Evolutionary conservation across 2,113 vertebrate genomes (phyloP).

Genomic region (Hippocampus abdominalis): DNA sequence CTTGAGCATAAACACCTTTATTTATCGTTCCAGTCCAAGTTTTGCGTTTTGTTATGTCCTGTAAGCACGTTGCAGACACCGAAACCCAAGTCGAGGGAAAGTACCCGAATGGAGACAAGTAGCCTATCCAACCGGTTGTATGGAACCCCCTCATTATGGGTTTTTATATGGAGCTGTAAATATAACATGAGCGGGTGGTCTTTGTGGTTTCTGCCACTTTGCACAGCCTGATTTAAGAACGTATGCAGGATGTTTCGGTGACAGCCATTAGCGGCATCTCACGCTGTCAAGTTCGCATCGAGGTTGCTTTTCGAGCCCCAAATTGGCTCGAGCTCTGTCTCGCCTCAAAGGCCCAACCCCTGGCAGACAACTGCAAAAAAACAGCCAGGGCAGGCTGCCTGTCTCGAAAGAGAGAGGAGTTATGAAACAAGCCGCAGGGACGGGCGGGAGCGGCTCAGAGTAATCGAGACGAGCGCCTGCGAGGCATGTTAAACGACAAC

Average conservation of each 20-base stretch:
- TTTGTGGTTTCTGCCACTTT: slow-evolving; percentile 13
- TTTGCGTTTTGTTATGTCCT: background rate
- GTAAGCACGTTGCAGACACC: background rate
- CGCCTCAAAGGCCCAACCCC: slow-evolving; percentile 6
- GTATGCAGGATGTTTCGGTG: background rate
- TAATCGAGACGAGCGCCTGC: slow-evolving; percentile 16
- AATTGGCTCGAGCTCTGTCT: slow-evolving; percentile 9
- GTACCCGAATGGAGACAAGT: background rate
- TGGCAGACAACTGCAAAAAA: slow-evolving; percentile 33
- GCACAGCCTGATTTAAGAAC: slow-evolving; percentile 2
- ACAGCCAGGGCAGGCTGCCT: background rate
- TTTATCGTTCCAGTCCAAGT: slow-evolving; percentile 8
- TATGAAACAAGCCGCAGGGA: slow-evolving; percentile 24
- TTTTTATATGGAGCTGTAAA: slow-evolving; percentile 1
- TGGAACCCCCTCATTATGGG: background rate
- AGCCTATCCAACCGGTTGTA: slow-evolving; percentile 4
- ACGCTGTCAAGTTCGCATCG: slow-evolving; percentile 25
- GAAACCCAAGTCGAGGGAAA: background rate
- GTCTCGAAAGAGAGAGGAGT: slow-evolving; percentile 10
- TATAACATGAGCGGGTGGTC: slow-evolving; percentile 3
- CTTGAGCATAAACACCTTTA: slow-evolving; percentile 11
- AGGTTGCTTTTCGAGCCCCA: background rate
- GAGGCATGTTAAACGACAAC: slow-evolving; percentile 24
- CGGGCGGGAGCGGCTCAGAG: slow-evolving; percentile 9
- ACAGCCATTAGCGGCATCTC: slow-evolving; percentile 12